phyloP scores from a whole-genome alignment of 1,140 invertebrate genomes.

The Fopius arisanus region DNA sequence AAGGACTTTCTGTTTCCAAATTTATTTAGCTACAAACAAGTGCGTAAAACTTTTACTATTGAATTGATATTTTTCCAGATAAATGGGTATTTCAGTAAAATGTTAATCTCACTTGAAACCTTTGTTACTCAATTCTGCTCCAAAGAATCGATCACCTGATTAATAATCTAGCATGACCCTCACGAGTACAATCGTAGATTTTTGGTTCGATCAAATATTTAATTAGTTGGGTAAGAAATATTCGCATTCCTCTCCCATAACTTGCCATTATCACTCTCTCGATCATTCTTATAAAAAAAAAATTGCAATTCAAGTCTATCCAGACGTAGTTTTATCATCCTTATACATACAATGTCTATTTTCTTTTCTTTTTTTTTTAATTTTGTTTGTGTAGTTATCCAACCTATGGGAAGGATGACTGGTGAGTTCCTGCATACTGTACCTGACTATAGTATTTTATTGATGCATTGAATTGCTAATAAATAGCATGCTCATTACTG shows the following conservation, averaged over 20 bases:
- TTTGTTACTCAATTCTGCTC: not conserved
- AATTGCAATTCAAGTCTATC: conserved; percentile 18
- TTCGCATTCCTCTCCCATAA: not conserved
- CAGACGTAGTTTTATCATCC: conserved; percentile 25
- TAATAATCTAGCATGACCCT: not conserved
- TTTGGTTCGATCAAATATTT: not conserved
- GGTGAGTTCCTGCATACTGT: conserved; percentile 66
- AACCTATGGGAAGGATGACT: conserved; percentile 70
- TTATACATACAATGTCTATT: conserved; percentile 54
- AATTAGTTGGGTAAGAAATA: conserved; percentile 13
- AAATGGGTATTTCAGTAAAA: no score
- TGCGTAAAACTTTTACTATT: no score
- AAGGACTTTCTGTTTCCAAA: no score
- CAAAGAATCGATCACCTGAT: not conserved
- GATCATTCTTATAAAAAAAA: not conserved
- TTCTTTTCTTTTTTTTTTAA: conserved; percentile 29
- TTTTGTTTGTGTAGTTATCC: conserved; percentile 68
- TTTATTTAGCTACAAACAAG: no score
- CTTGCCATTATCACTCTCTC: conserved; percentile 5
- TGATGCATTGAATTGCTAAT: not conserved
- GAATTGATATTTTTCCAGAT: no score
- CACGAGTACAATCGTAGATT: not conserved
- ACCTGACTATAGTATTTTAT: conserved; percentile 43
- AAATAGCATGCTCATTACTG: not conserved
- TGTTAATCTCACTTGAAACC: no score